Percentiles rank a stretch among this genome's conserved stretches.
Conservation (phyloP, 2,888 invertebrate genomes). For the Acronicta psi region DNA sequence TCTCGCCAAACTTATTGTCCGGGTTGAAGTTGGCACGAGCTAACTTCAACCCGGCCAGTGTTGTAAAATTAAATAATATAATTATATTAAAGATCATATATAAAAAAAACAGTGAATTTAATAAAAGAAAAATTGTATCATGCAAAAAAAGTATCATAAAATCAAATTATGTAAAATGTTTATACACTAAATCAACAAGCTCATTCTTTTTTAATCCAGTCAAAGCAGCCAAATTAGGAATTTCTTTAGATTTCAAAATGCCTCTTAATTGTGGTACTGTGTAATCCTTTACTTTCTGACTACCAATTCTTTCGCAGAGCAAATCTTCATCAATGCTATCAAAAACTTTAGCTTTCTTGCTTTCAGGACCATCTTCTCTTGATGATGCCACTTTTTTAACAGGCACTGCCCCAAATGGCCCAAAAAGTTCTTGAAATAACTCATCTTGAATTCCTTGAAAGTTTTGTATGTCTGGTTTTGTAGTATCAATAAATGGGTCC, state of each 20-base stretch:
- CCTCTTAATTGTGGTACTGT: slow-evolving; percentile 76
- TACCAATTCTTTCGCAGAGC: slow-evolving; percentile 65
- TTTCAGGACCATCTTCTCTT: slow-evolving; percentile 54
- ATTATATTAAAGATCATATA: too few species aligned
- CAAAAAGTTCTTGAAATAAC: slow-evolving; percentile 80
- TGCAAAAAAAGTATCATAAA: background rate
- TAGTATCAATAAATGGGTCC: slow-evolving; percentile 88
- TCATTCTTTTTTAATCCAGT: slow-evolving; percentile 77
- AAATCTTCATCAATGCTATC: slow-evolving; percentile 71
- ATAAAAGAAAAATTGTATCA: too few species aligned
- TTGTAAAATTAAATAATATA: too few species aligned
- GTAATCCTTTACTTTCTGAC: slow-evolving; percentile 68
- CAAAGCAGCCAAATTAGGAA: slow-evolving; percentile 68
- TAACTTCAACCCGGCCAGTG: too few species aligned
- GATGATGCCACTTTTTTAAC: slow-evolving; percentile 67
- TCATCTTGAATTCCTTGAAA: slow-evolving; percentile 76
- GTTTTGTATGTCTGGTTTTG: slow-evolving; percentile 70
- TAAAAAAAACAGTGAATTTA: too few species aligned
- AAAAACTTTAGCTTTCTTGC: slow-evolving; percentile 55
- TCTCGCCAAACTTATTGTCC: too few species aligned
- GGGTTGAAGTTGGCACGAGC: too few species aligned
- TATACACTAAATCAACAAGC: slow-evolving; percentile 76
- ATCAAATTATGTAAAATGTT: slow-evolving; percentile 60
- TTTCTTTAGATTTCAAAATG: slow-evolving; percentile 70
- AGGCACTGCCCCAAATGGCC: slow-evolving; percentile 72